Base-by-base conservation (phyloP, 2,797 vertebrate species). In the Austrolebias charrua region DNA sequence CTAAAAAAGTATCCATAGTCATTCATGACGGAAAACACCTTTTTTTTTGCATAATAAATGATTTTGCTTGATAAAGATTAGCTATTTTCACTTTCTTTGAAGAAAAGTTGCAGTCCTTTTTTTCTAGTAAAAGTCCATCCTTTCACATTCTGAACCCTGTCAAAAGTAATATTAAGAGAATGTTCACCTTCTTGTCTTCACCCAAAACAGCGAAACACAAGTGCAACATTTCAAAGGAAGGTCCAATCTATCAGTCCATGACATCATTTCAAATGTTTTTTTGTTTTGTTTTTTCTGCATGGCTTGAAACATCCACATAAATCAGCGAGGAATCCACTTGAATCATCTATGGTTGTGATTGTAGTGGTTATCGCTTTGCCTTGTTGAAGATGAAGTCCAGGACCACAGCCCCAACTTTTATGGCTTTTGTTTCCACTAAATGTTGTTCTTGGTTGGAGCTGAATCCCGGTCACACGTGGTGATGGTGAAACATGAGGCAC, bases 371-470 rank as follows among this genome's bases (percentile, higher is more conserved):
- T 53, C 52, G 47, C 47, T 9, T 19, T 60, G 55, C 75, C 42
- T 59, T 61, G 57, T 80, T 68, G 59, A 47, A 78, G 71, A 71
- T 53, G 47, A 60, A 63, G 64, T 82, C 68, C 73, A 72, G 63
- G 68, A 81, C 68, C 60, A 52, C 44, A 54, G 73, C 84, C 84
- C 80, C 78, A 33, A 10, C 65, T 82, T 84, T 73, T 92, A 92
- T 92, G 91, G 91, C 91, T 92, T 59, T 48, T 92, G 72, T 83
- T 88, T 90, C 91, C 90, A 45, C 86, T 72, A 86, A 69, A 77
- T 43, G 60, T 73, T 65, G 73, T 84, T 78, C 70, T 80, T 75
- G 67, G 80, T 82, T 81, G 73, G 53, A 79, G 63, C 48, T 82
- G 59, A 67, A 73, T 60, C 20, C 71, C 57, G 72, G 57, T 67